phyloP scores from a whole-genome alignment of 2,888 invertebrate species.

The Scaptomyza parva region DNA sequence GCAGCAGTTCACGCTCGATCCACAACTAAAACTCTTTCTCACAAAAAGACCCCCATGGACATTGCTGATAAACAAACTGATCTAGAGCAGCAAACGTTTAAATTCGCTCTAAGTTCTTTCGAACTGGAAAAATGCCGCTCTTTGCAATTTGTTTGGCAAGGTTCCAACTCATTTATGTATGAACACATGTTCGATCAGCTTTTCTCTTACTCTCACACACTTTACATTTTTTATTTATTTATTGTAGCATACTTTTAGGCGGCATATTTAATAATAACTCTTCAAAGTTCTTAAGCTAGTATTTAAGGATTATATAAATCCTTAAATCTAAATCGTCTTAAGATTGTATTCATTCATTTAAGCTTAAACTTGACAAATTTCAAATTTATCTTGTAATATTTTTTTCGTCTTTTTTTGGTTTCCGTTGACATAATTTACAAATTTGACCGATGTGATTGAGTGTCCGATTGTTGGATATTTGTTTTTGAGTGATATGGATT shows the following conservation, averaged over 20 bases:
- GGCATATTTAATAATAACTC: not conserved
- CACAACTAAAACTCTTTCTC: conserved; percentile 49
- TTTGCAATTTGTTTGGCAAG: not conserved
- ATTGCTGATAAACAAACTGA: conserved; percentile 57
- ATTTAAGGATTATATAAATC: too few relatives aligned
- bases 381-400: not conserved
- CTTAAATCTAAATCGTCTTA: not conserved
- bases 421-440: not conserved
- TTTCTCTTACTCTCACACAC: not conserved
- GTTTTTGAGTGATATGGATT: not conserved
- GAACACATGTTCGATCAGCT: not conserved
- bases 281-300: not conserved
- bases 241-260: conserved; percentile 22
- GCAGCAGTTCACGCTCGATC: conserved; percentile 37
- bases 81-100: conserved; percentile 24
- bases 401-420: not conserved
- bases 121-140: conserved; percentile 15
- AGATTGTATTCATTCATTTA: not conserved
- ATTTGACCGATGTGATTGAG: not conserved
- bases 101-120: not conserved
- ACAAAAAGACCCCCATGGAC: conserved; percentile 42
- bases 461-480: not conserved
- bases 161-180: conserved; percentile 4
- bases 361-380: not conserved
- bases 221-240: not conserved